Base-by-base conservation (phyloP, 2,113 vertebrate genomes). In the Semicossyphus pulcher region DNA sequence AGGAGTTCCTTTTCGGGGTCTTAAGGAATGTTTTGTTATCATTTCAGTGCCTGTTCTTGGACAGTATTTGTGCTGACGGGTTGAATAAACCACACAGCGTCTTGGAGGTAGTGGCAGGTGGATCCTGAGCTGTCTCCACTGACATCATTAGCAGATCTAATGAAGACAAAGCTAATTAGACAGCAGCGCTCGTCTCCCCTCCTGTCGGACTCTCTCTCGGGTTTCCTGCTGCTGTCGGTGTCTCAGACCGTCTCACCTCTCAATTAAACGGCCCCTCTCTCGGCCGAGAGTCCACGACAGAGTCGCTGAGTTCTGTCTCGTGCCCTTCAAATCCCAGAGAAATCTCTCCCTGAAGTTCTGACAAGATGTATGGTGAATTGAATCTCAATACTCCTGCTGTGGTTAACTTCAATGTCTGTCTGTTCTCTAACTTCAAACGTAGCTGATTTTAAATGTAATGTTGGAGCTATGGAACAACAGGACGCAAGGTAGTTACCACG, bases 101-200 rank as follows among this genome's bases (percentile, higher is more conserved):
- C 15, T 44, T 15, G 7, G 48, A 48, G 53, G 57, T 37, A 42
- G 67, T 44, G 48, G 15, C 53, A 58, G 58, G 29, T 71, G 56
- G 53, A 60, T 49, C 20, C 56, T 47, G 53, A 49, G 47, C 49
- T 5, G 68, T 87, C 81, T 80, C 78, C 59, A 70, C 41, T 59
- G 61, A 84, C 68, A 73, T 88, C 68, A 88, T 90, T 87, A 89
- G 76, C 42, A 75, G 74, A 68, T 83, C 53, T 88, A 86, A 88
- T 90, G 72, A 86, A 78, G 54, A 78, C 66, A 57, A 72, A 85
- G 78, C 67, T 84, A 80, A 85, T 89, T 76, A 89, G 26, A 39
- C 15, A 28, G 52, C 37, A 6, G 9, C 21, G 14, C 36, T 58
- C 51, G 64, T 79, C 58, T 83, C n/a, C 36, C 26, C 23, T 57